These are phyloP conservation scores for Rhizomys pruinosus DNA, from an alignment of 2,113 vertebrate species.

Conservation along the genomic window DNA sequence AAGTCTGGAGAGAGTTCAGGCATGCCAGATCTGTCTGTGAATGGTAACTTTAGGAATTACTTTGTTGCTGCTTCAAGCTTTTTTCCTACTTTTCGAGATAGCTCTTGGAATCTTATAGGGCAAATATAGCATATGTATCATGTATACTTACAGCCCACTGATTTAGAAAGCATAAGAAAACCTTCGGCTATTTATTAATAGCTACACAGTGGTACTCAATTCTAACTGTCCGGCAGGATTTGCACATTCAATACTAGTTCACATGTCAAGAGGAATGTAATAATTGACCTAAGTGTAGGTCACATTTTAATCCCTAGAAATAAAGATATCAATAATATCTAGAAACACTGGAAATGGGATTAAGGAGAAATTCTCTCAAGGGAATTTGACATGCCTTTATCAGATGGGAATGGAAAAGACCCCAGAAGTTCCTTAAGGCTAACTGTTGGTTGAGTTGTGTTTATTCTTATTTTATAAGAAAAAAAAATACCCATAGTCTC, in stretches of 20 bases:
- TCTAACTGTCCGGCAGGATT: not conserved
- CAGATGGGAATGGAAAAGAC: not conserved
- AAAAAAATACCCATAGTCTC: not conserved
- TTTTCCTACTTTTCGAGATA: not conserved
- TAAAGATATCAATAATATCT: not conserved
- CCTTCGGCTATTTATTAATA: not conserved
- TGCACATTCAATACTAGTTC: not conserved
- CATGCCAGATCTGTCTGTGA: not conserved
- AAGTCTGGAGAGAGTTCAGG: not conserved
- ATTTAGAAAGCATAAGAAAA: not conserved
- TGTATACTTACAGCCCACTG: not conserved
- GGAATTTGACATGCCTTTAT: not conserved
- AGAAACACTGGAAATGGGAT: not conserved
- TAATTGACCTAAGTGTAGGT: not conserved
- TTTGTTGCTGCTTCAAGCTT: not conserved
- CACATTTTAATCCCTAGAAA: not conserved
- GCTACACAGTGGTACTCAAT: not conserved
- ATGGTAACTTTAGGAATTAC: not conserved
- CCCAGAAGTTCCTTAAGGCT: not conserved
- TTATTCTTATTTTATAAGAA: not conserved
- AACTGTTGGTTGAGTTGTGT: not conserved
- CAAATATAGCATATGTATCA: not conserved
- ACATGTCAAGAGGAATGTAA: not conserved
- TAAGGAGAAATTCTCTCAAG: not conserved
- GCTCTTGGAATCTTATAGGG: not conserved